Evolutionary conservation across 2,888 invertebrate genomes (phyloP).

Genomic region (Aquatica leii): DNA sequence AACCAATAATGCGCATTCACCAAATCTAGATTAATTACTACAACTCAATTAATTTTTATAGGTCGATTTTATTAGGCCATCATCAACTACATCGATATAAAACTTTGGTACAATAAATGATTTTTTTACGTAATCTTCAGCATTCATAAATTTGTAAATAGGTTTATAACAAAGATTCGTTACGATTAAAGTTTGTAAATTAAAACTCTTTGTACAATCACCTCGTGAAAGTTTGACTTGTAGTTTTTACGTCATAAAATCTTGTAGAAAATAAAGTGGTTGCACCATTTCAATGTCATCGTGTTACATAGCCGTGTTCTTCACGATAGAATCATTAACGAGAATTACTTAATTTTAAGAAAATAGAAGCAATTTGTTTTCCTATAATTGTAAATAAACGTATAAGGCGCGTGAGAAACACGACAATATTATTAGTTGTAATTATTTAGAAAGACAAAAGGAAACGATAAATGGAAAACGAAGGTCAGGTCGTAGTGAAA

Average conservation of each 20-base stretch:
- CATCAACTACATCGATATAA: neutral
- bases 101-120: neutral
- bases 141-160: neutral
- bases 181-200: neutral
- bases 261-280: slow-evolving; percentile 4
- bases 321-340: neutral
- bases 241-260: slow-evolving; percentile 9
- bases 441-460: slow-evolving; percentile 23
- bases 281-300: slow-evolving; percentile 7
- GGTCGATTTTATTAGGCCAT: no score
- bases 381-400: neutral
- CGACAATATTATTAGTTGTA: neutral
- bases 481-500: slow-evolving; percentile 49
- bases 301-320: neutral
- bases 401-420: slow-evolving; percentile 10
- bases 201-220: slow-evolving; percentile 10
- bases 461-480: slow-evolving; percentile 43
- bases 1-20: no score
- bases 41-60: no score
- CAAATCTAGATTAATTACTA: no score
- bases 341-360: slow-evolving; percentile 6
- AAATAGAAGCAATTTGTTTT: neutral
- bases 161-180: neutral
- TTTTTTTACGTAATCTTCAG: slow-evolving; percentile 9
- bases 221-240: slow-evolving; percentile 6